Base-by-base conservation (phyloP, 2,797 vertebrate genomes). In the Garrulus glandarius region DNA sequence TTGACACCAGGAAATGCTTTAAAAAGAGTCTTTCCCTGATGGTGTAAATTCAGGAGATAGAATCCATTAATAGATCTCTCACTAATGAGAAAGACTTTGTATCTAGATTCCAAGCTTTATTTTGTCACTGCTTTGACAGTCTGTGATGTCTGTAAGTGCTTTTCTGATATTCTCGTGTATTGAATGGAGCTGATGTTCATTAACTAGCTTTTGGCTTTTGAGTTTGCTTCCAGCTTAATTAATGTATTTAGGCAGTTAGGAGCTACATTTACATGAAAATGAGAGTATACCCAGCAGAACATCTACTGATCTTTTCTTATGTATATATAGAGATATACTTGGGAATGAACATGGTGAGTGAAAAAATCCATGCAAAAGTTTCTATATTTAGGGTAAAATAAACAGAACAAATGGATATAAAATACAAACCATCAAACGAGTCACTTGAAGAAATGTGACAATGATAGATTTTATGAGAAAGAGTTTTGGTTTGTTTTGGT, bases 71-170 rank as follows among this genome's bases (percentile, higher is more conserved):
- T 79, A 89, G 23, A 32, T 39, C 57, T 75, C 61, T 59, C 26
- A 32, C 46, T 95, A 92, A 95, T 69, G 92, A 86, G 76, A 96
- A 96, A 93, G 72, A 47, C 92, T 87, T 77, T 29, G 26, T 60
- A 84, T 89, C 71, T 52, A 30, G 60, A 86, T 92, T 95, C 87
- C 76, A 86, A 89, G 77, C 52, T 96, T 96, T 95, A 79, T 86
- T 96, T 97, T 85, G 85, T 90, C 79, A 77, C 53, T 96, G 78
- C 96, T 96, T 95, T 90, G 94, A 94, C 86, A 96, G 70, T 56
- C 69, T 37, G 64, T 69, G 84, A 70, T 79, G 60, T 65, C 55
- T 92, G 14, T 92, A 93, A 97, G 84, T 89, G 68, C 71, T 96
- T 96, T 97, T 96, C 92, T 93, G 89, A 78, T 91, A 92, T 91